These are phyloP conservation scores for Pteronotus mesoamericanus DNA, from an alignment of 2,797 vertebrate species.

Conservation along the genomic window DNA sequence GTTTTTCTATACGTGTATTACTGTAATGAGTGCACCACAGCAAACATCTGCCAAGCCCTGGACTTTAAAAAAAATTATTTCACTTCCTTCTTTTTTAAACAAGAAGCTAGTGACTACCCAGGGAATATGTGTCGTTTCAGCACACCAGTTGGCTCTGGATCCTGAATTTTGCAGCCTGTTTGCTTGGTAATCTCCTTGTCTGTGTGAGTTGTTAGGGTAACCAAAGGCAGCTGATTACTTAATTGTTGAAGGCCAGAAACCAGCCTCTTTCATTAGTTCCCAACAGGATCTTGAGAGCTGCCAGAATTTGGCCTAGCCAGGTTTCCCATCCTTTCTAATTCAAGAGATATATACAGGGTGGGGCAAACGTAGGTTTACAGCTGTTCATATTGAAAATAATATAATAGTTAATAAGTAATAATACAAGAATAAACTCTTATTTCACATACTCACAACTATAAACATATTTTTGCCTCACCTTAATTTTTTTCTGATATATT, in stretches of 20 bases:
- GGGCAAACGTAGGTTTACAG: not conserved
- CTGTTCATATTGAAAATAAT: not conserved
- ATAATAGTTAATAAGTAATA: too few species aligned
- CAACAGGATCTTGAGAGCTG: constrained; percentile 79
- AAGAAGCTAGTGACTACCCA: constrained; percentile 74
- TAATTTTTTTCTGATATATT: constrained; percentile 54
- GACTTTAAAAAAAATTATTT: constrained; percentile 76
- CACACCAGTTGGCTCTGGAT: constrained; percentile 74
- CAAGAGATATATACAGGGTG: constrained; percentile 53
- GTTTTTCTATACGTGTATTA: constrained; percentile 33
- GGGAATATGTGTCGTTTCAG: constrained; percentile 76
- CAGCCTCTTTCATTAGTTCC: constrained; percentile 82
- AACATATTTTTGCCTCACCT: not conserved
- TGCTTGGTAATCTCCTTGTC: constrained; percentile 82
- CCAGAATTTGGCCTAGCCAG: constrained; percentile 73
- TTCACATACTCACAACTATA: not conserved
- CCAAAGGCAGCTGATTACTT: constrained; percentile 85
- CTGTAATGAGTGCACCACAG: constrained; percentile 42
- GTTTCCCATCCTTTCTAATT: constrained; percentile 75
- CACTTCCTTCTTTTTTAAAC: constrained; percentile 79
- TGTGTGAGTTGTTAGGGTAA: constrained; percentile 85
- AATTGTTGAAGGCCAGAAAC: constrained; percentile 84
- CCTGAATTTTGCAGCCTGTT: constrained; percentile 78
- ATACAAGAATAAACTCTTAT: too few species aligned
- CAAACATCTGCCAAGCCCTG: constrained; percentile 65